Base-by-base conservation (phyloP, 2,113 vertebrate genomes). In the Sorex fumeus region DNA sequence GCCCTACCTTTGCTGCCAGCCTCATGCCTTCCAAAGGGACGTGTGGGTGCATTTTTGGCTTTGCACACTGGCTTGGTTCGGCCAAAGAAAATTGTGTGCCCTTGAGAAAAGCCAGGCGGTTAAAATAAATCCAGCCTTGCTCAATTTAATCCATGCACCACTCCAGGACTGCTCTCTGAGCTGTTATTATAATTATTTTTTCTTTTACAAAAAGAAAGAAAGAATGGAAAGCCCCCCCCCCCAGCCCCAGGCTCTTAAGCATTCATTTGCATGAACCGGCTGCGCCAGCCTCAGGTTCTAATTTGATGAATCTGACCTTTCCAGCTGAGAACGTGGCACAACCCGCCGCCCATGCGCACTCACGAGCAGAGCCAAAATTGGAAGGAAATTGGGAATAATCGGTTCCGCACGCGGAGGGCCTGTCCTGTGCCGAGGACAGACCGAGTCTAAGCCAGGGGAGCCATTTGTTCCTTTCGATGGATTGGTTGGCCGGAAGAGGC, bases 261-360 rank as follows among this genome's bases (percentile, higher is more conserved):
- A 60, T 19, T 53, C 53, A 53, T 91, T 66, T 93, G 34, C 53
- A 40, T 60, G 50, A 90, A 34, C 67, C 40, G 12, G 83, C 90
- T 87, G 47, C 69, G 83, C 69, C 72, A 87, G 25, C 74, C 53
- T 69, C 43, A 18, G 84, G 70, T 78, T 84, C 74, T 80, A 70
- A 91, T 84, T 74, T 69, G 88, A 88, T 71, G 87, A 80, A 53
- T 3, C 15, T 86, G 93, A 84, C 87, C 83, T 90, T 95, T 90
- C 47, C 90, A 80, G 74, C 47, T 53, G 67, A 83, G 90, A 60
- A 90, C 82, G 40, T 40, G 40, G 40, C 40, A 40, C 40, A 40
- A 40, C 40, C 40, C 7, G 40, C 40, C 40, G 40, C 40, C 4
- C 40, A 40, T 40, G 40, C 40, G 40, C 7, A 7, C n/a, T n/a